Base-by-base conservation (phyloP, 2,888 invertebrate genomes). In the Pammene aurita region DNA sequence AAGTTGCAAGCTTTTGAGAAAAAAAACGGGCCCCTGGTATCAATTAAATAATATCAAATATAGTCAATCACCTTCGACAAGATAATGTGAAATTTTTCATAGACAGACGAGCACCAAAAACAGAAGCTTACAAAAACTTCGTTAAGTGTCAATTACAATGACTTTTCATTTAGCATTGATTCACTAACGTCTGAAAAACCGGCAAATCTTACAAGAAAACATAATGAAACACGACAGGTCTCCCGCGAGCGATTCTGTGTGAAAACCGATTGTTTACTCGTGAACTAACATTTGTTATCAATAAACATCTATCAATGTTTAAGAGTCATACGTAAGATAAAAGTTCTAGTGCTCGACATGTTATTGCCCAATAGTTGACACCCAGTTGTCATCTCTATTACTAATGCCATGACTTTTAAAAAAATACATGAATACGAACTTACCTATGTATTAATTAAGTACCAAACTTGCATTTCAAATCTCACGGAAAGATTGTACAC, bases 191-290 rank as follows among this genome's bases (percentile, higher is more conserved):
- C 5, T 9, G 7, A 18, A 58, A 58, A 46, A 34, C n/a, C 7
- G 9, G 38, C 2, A 34, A 46, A 44, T 58, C 26, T 13, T 44
- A 42, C 13, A 42, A 57, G 26, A 42, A 57, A 18, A 41, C 18
- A 41, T 42, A 26, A 58, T 58, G 26, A 26, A 58, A 34, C 58
- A 34, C 10, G 58, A 34, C 7, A 34, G 46, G 0, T 14, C 42
- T 54, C 11, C 18, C 57, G 18, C 18, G 41, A 44, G 58, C 26
- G 18, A 44, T n/a, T 26, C 41, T 44, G 44, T 58, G 58, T 44
- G 44, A 58, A 58, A 44, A 34, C 16, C 26, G n/a, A 58, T 58
- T 58, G 44, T 58, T 44, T n/a, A n/a, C 7, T 46, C 18, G 55
- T 56, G 16, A 10, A 57, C 26, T n/a, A 44, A 14, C 44, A 58